Evolutionary conservation across 2,113 vertebrate genomes (phyloP).

Genomic region (Ovis aries): ARS-UI_Ramb_v3.0 NC_056061.1:48126501-48127000

Average conservation of each 20-base stretch:
- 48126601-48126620: not conserved
- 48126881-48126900: not conserved
- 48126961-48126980: not conserved
- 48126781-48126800: not conserved
- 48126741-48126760: not conserved
- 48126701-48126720: not conserved
- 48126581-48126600: too few relatives aligned
- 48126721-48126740: not conserved
- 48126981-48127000: not conserved
- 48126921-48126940: not conserved
- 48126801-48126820: not conserved
- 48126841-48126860: not conserved
- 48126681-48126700: not conserved
- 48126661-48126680: not conserved
- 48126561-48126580: too few relatives aligned
- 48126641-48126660: not conserved
- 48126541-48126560: too few relatives aligned
- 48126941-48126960: not conserved
- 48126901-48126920: not conserved
- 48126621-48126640: not conserved
- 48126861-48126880: not conserved
- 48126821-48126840: not conserved
- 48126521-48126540: too few relatives aligned
- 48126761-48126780: not conserved
- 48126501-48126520: too few relatives aligned